A percentile compares a stretch with the other conserved stretches of the same genome.
These are phyloP conservation scores for Styela plicata DNA, from an alignment of 23 tunicate species.

Conservation along the genomic window DNA sequence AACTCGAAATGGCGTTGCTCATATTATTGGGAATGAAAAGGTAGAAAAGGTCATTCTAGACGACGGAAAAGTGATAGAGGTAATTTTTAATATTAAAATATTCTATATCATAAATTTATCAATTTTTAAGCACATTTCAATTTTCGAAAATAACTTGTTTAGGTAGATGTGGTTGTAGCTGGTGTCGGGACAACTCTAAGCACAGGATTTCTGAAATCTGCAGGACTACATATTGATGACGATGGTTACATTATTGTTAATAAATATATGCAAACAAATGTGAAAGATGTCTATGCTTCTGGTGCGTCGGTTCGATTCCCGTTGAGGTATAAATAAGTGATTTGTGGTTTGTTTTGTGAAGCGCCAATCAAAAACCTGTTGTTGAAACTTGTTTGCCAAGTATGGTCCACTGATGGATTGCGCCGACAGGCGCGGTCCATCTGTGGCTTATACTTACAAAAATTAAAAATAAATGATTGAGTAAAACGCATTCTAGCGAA, in stretches of 20 bases:
- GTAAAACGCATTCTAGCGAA: too few species aligned
- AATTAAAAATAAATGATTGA: too few species aligned
- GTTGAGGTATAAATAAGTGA: constrained; percentile 51
- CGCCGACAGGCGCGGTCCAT: too few species aligned
- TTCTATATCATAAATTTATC: too few species aligned
- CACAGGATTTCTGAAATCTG: constrained; percentile 55
- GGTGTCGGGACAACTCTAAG: constrained; percentile 70
- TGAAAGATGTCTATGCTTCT: constrained; percentile 52
- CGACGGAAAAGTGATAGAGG: constrained; percentile 39
- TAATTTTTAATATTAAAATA: too few species aligned
- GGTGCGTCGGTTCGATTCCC: constrained; percentile 79
- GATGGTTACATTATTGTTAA: constrained; percentile 65
- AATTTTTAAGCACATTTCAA: too few species aligned
- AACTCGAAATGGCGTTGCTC: constrained; percentile 39
- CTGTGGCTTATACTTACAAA: too few species aligned
- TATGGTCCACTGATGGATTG: too few species aligned
- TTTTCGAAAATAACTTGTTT: too few species aligned
- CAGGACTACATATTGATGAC: constrained; percentile 35
- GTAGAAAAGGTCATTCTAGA: constrained; percentile 42
- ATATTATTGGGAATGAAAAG: constrained; percentile 37
- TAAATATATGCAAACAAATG: constrained; percentile 42
- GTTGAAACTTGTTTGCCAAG: too few species aligned
- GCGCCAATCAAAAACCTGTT: too few species aligned
- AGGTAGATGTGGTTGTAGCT: constrained; percentile 76
- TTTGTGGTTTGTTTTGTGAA: too few species aligned